Evolutionary conservation across 2,113 vertebrate genomes (phyloP).

Genomic region (Rhea americana): DNA sequence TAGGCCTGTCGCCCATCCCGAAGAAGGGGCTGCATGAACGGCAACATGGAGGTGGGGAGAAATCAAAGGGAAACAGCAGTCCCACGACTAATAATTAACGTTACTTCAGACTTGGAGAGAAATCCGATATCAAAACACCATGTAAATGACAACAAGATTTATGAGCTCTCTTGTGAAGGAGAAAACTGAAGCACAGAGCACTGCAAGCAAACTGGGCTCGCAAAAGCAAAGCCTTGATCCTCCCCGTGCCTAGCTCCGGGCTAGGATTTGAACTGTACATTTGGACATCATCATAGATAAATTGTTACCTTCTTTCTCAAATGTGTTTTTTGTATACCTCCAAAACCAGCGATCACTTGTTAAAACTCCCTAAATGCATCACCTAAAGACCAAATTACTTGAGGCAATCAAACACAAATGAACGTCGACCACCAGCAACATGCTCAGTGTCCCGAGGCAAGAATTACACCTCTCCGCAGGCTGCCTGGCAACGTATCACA

Average conservation of each 20-base stretch:
- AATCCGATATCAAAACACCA: slow-evolving; percentile 54
- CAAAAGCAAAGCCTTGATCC: neutral
- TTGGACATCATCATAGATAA: neutral
- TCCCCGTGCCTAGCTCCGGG: neutral
- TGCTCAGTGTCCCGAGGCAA: neutral
- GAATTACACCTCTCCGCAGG: neutral
- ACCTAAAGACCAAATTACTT: neutral
- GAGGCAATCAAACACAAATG: neutral
- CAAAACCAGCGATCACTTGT: neutral
- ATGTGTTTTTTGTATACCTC: neutral
- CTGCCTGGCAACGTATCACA: neutral
- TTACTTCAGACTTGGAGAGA: slow-evolving; percentile 52
- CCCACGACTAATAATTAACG: slow-evolving; percentile 55
- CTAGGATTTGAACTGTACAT: neutral
- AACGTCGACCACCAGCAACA: neutral
- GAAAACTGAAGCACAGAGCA: slow-evolving; percentile 7
- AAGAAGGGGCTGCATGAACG: slow-evolving; percentile 35
- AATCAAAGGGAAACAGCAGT: slow-evolving; percentile 58
- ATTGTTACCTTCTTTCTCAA: neutral
- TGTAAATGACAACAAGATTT: slow-evolving; percentile 55
- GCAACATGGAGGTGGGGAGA: slow-evolving; percentile 34
- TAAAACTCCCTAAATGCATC: neutral
- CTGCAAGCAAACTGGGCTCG: neutral
- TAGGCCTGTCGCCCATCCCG: slow-evolving; percentile 8
- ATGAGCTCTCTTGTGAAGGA: slow-evolving; percentile 17